These are phyloP conservation scores for Cyrtonyx montezumae DNA, from an alignment of 2,113 vertebrate species.

Conservation along the genomic window DNA sequence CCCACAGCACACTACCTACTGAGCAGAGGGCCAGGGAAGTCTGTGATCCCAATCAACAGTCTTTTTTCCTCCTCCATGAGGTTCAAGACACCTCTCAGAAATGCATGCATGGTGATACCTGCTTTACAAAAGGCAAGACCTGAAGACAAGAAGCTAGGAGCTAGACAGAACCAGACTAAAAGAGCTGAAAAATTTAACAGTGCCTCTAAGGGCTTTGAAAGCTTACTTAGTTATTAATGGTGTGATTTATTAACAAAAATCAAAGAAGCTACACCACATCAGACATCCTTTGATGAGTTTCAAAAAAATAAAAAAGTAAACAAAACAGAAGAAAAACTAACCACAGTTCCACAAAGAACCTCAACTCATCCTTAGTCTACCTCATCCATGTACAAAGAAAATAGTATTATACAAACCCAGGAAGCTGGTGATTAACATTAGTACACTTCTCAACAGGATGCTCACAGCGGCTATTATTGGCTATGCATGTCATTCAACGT, in stretches of 20 bases:
- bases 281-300: background rate
- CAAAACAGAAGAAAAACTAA: background rate
- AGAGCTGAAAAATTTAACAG: slow-evolving; percentile 1
- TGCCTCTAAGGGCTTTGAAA: background rate
- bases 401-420: background rate
- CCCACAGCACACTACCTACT: background rate
- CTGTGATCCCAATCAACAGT: background rate
- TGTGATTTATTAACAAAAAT: slow-evolving; percentile 5
- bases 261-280: background rate
- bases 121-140: background rate
- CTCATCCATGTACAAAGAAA: background rate
- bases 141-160: background rate
- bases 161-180: background rate
- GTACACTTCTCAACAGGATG: background rate
- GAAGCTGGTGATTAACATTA: slow-evolving; percentile 29
- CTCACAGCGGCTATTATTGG: slow-evolving; percentile 1
- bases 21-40: background rate
- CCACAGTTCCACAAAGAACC: background rate
- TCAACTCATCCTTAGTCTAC: background rate
- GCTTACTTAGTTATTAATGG: background rate
- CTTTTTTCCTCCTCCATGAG: background rate
- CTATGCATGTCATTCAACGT: background rate
- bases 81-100: background rate
- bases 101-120: background rate
- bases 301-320: background rate